Conservation (phyloP, 2,888 invertebrate species). For the Carterocephalus palaemon region DNA sequence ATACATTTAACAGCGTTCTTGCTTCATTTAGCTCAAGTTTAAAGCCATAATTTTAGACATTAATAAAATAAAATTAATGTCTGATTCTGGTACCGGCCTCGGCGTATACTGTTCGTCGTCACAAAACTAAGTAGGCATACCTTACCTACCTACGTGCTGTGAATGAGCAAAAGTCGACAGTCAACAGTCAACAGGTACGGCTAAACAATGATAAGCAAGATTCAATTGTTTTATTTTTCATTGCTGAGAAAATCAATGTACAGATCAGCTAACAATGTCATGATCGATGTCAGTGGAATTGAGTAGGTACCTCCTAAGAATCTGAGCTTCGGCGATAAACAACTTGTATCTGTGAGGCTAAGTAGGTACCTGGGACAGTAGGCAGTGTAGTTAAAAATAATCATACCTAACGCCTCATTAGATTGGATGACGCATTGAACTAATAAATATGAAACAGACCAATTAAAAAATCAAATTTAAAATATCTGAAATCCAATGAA, state of each 20-base stretch:
- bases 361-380: no score
- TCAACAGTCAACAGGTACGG: no score
- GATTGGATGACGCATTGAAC: no score
- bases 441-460: no score
- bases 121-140: no score
- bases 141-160: slow-evolving; percentile 4
- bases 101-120: not conserved
- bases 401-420: no score
- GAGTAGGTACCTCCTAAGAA: no score
- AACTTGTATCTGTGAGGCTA: slow-evolving; percentile 2
- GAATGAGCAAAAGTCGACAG: slow-evolving; percentile 20
- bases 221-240: slow-evolving; percentile 19
- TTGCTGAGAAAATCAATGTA: slow-evolving; percentile 10
- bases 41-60: not conserved
- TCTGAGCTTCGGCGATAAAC: slow-evolving; percentile 14
- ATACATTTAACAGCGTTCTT: slow-evolving; percentile 28
- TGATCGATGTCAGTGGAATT: slow-evolving; percentile 3
- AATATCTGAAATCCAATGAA: no score
- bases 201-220: slow-evolving; percentile 18
- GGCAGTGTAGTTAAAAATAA: no score
- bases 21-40: slow-evolving; percentile 1
- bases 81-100: slow-evolving; percentile 12
- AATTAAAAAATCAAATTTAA: no score
- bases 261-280: slow-evolving; percentile 17
- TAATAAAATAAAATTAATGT: no score